phyloP scores from a whole-genome alignment of 1,140 invertebrate genomes.

The Trichonephila clavipes region DNA sequence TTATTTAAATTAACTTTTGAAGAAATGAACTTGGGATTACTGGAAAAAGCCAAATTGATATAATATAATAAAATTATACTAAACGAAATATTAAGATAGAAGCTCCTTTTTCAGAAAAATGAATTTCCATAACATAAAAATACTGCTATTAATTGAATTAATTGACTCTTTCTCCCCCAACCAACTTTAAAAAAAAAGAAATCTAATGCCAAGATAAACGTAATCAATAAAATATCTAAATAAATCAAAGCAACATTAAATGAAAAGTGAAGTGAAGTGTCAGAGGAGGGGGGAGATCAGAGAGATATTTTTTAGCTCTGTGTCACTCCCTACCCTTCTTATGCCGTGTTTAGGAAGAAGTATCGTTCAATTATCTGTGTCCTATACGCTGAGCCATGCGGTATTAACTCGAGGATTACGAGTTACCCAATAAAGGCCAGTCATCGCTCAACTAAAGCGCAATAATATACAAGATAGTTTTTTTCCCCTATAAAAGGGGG shows the following conservation, averaged over 20 bases:
- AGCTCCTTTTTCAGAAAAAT: too few species aligned
- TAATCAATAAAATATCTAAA: background rate
- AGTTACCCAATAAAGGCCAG: slow-evolving; percentile 63
- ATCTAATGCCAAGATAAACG: too few species aligned
- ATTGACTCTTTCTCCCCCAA: too few species aligned
- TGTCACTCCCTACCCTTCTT: slow-evolving; percentile 28
- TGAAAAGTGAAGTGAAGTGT: background rate
- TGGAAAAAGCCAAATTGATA: too few species aligned
- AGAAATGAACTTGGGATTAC: too few species aligned
- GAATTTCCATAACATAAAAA: too few species aligned
- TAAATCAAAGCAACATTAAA: background rate
- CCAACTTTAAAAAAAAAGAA: too few species aligned
- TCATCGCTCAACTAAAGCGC: slow-evolving; percentile 66
- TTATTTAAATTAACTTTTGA: too few species aligned
- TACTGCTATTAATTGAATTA: too few species aligned
- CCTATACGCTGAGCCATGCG: background rate
- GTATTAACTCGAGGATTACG: slow-evolving; percentile 70
- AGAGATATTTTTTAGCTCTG: background rate
- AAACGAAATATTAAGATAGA: too few species aligned
- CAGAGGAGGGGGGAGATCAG: background rate
- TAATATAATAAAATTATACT: too few species aligned
- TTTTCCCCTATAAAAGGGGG: background rate
- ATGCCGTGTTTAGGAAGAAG: slow-evolving; percentile 60
- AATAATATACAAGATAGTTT: slow-evolving; percentile 67
- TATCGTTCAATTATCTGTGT: slow-evolving; percentile 69